Conservation (phyloP, 2,888 invertebrate genomes). For the Lepas anatifera region DNA sequence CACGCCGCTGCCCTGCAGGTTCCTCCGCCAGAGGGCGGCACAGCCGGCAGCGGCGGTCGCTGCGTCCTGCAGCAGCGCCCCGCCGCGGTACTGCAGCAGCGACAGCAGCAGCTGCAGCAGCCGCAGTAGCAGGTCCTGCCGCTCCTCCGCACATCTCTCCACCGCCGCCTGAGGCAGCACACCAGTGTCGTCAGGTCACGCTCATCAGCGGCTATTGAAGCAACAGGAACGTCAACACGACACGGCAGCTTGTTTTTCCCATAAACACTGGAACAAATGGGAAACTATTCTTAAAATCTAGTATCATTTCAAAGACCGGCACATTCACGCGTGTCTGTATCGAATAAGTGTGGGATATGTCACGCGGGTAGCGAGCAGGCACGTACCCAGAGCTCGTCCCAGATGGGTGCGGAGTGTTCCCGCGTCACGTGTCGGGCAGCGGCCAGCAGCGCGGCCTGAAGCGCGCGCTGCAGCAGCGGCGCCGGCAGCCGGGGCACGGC, state of each 20-base stretch:
- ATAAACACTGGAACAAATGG: no score
- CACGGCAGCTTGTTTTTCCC: no score
- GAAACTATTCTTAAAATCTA: no score
- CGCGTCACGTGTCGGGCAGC: conserved; percentile 49
- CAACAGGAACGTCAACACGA: no score
- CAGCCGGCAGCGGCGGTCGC: not conserved
- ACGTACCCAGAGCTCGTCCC: conserved; percentile 44
- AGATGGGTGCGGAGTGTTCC: conserved; percentile 52
- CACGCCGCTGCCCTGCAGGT: not conserved
- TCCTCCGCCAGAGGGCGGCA: not conserved
- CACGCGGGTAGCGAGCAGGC: not conserved
- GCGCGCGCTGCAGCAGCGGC: conserved; percentile 47
- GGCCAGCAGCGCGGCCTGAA: conserved; percentile 50
- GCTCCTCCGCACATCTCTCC: not conserved
- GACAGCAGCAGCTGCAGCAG: not conserved
- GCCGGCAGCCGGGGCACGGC: conserved; percentile 42
- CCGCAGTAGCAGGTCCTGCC: not conserved
- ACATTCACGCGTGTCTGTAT: no score
- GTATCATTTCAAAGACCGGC: no score
- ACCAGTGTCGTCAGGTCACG: no score
- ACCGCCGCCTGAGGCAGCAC: not conserved
- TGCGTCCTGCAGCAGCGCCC: not conserved
- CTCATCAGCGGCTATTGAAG: no score
- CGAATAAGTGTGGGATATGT: no score
- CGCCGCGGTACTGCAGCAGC: not conserved